phyloP scores from a whole-genome alignment of 2,797 vertebrate species.

The Sciurus vulgaris region DNA sequence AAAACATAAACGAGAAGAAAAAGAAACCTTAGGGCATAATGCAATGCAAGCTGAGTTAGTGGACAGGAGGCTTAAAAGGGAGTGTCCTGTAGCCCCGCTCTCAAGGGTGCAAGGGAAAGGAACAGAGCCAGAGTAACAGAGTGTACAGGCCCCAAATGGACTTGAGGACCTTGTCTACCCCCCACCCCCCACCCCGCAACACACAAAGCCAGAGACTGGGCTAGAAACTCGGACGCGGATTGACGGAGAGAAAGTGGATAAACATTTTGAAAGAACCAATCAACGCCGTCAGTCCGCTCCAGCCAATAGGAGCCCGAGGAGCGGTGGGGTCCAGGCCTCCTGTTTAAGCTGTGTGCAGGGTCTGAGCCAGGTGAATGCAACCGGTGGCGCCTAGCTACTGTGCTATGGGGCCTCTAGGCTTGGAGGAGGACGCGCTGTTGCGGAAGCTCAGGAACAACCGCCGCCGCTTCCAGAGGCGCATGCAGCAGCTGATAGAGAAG shows the following conservation, averaged over 20 bases:
- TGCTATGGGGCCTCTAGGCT: background rate
- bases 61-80: background rate
- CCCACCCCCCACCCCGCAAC: too few species aligned
- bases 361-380: rapidly evolving
- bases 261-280: slow-evolving; percentile 72
- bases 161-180: too few species aligned
- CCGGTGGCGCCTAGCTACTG: rapidly evolving
- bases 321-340: background rate
- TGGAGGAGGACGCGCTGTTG: background rate
- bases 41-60: background rate
- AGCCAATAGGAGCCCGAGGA: slow-evolving; percentile 21
- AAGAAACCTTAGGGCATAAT: background rate
- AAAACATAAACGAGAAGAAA: background rate
- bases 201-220: background rate
- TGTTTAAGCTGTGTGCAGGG: background rate
- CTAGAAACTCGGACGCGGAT: background rate
- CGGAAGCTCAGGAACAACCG: slow-evolving; percentile 41
- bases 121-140: too few species aligned
- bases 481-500: slow-evolving; percentile 78
- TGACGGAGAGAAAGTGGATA: rapidly evolving
- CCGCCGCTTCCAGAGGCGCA: slow-evolving; percentile 75
- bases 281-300: background rate
- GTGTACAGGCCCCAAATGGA: background rate
- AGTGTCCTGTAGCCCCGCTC: background rate
- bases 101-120: background rate